Evolutionary conservation across 2,797 vertebrate genomes (phyloP).

Genomic region (Spinus olivaceus): DNA sequence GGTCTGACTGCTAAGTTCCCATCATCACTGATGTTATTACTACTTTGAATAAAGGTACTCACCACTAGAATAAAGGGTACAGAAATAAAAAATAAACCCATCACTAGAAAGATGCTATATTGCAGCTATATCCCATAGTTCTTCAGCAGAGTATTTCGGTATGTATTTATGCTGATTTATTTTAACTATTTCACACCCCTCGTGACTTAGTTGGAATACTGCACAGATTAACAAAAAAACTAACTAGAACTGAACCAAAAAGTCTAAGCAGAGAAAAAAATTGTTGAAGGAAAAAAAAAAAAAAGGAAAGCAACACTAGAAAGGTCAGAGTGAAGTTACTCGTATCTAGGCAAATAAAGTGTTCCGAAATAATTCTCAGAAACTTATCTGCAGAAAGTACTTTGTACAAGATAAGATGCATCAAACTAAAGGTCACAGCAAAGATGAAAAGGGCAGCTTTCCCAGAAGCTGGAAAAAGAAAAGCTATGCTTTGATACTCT

Average conservation of each 20-base stretch:
- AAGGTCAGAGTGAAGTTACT: slow-evolving; percentile 24
- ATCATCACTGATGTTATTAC: not conserved
- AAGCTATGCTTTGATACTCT: not conserved
- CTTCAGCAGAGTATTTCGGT: not conserved
- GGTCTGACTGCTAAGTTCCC: not conserved
- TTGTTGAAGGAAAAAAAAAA: not conserved
- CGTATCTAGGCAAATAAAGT: not conserved
- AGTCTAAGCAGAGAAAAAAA: not conserved
- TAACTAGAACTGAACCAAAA: not conserved
- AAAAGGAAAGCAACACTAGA: not conserved
- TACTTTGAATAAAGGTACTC: not conserved
- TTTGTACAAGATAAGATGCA: not conserved
- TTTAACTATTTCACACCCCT: not conserved
- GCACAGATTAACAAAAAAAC: not conserved
- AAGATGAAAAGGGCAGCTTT: not conserved
- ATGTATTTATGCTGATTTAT: not conserved
- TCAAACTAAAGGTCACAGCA: not conserved
- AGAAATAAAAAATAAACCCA: not conserved
- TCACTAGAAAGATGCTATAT: not conserved
- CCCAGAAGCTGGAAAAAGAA: not conserved
- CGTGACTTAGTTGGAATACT: not conserved
- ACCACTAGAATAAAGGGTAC: not conserved
- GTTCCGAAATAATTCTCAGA: not conserved
- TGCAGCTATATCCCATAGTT: not conserved
- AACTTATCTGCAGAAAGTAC: not conserved